These are phyloP conservation scores for Stercorarius parasiticus DNA, from an alignment of 2,113 vertebrate species.

Conservation along the genomic window DNA sequence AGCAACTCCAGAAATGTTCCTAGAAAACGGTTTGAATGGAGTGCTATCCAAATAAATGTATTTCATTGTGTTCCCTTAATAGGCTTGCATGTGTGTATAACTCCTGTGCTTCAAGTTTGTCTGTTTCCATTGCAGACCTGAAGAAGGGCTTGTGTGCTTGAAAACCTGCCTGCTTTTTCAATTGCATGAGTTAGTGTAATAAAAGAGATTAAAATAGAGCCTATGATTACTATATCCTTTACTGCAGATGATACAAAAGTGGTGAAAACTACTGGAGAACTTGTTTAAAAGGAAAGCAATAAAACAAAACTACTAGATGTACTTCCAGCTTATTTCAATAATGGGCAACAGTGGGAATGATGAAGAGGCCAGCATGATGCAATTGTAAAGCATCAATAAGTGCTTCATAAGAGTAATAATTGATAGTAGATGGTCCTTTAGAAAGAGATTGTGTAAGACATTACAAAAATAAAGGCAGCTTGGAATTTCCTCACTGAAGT, in stretches of 20 bases:
- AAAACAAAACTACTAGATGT: not conserved
- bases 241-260: not conserved
- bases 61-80: not conserved
- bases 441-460: not conserved
- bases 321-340: not conserved
- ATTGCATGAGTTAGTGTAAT: not conserved
- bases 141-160: not conserved
- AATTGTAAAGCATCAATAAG: not conserved
- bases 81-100: not conserved
- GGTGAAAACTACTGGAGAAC: not conserved
- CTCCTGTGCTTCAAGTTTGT: accelerated
- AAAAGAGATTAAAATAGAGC: not conserved
- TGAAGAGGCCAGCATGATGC: not conserved
- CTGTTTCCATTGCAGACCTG: not conserved
- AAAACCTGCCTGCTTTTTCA: not conserved
- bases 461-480: not conserved
- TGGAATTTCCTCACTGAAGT: not conserved
- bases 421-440: not conserved
- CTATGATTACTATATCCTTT: not conserved
- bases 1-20: not conserved
- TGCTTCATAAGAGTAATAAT: not conserved
- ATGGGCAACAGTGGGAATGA: not conserved
- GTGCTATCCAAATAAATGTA: not conserved
- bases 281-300: not conserved
- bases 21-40: not conserved